Percentiles rank a stretch among this genome's conserved stretches.
Conservation (phyloP, 2,888 invertebrate genomes). For the Noctua janthe region DNA sequence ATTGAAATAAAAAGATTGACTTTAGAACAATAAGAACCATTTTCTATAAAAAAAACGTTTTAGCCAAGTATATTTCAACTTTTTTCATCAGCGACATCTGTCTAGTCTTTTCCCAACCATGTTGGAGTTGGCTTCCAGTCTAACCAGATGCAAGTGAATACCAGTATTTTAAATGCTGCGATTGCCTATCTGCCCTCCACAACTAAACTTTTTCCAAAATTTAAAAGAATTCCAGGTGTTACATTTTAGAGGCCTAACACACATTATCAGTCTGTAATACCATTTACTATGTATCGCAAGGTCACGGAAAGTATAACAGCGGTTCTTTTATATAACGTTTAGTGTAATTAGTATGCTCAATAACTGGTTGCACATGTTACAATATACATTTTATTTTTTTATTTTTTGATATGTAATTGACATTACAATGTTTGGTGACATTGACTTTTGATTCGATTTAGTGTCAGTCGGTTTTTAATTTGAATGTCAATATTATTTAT, state of each 20-base stretch:
- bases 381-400: slow-evolving; percentile 28
- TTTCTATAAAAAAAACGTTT: too few relatives aligned
- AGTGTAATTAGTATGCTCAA: slow-evolving; percentile 50
- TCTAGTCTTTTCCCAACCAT: neutral
- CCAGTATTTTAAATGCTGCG: neutral
- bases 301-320: slow-evolving; percentile 72
- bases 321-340: slow-evolving; percentile 59
- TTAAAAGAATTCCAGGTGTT: neutral
- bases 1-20: too few relatives aligned
- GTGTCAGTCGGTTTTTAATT: slow-evolving; percentile 9
- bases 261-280: slow-evolving; percentile 59
- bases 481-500: slow-evolving; percentile 21
- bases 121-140: neutral
- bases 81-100: neutral
- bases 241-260: slow-evolving; percentile 68
- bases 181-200: neutral
- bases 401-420: slow-evolving; percentile 24
- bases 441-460: slow-evolving; percentile 45
- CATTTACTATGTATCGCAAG: slow-evolving; percentile 72
- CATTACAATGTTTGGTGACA: slow-evolving; percentile 36
- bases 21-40: too few relatives aligned
- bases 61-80: too few relatives aligned
- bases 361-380: slow-evolving; percentile 38
- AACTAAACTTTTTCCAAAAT: neutral
- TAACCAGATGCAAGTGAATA: neutral